Evolutionary conservation across 2,888 invertebrate genomes (phyloP).

Genomic region (Lymantria monacha): DNA sequence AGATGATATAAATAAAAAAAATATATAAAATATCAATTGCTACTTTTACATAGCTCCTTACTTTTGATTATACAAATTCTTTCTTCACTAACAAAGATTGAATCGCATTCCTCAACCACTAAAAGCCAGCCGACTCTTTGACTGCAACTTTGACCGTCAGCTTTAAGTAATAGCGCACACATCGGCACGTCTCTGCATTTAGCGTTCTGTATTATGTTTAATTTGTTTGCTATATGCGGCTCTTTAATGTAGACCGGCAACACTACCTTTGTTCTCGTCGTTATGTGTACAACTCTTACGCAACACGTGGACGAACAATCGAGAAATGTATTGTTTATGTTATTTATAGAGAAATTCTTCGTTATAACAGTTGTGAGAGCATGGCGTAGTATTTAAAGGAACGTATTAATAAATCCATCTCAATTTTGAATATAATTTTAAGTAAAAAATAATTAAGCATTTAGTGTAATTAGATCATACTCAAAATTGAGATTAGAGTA

Average conservation of each 20-base stretch:
- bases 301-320: slow-evolving; percentile 34
- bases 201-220: slow-evolving; percentile 64
- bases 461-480: no score
- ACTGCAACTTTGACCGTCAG: slow-evolving; percentile 23
- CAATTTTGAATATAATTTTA: background rate
- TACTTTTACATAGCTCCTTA: no score
- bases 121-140: slow-evolving; percentile 26
- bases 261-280: slow-evolving; percentile 57
- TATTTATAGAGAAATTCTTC: background rate
- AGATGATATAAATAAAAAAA: no score
- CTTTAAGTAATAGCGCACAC: slow-evolving; percentile 59
- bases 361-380: background rate
- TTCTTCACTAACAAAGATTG: slow-evolving; percentile 5
- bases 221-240: slow-evolving; percentile 65
- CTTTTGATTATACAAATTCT: background rate
- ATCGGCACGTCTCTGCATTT: slow-evolving; percentile 59
- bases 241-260: slow-evolving; percentile 69
- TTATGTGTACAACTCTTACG: slow-evolving; percentile 43
- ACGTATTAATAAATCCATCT: background rate
- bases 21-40: no score
- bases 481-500: no score
- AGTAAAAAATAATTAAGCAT: no score
- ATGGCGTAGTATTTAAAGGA: background rate
- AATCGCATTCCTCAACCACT: slow-evolving; percentile 9
- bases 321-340: slow-evolving; percentile 7